Base-by-base conservation (phyloP, 2,888 invertebrate species). In the Diabrotica balteata region DNA sequence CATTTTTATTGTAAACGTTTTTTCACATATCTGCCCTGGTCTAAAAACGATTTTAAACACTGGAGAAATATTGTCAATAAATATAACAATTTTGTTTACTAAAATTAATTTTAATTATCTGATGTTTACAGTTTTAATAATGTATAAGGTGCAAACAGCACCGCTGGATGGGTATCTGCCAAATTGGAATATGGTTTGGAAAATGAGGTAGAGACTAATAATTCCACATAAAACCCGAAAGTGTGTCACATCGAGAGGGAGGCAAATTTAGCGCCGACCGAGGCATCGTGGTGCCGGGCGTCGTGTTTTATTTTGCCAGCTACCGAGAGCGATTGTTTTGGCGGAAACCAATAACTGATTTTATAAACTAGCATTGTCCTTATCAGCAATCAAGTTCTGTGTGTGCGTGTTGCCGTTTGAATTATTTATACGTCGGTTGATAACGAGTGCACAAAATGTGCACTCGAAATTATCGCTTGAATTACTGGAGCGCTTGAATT, bases 181-280 rank as follows among this genome's bases (percentile, higher is more conserved):
- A 60, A 66, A 66, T 61, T 66, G 57, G 66, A 65, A 65, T 59
- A 65, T 65, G 52, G 59, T 63, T 57, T 44, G 63, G 58, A 63
- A 57, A 63, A 63, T 63, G 63, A 63, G 63, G 63, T 57, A 17
- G 63, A 22, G 57, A 57, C 63, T 63, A 63, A 63, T 63, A 63
- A 57, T 57, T 63, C 45, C 57, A 49, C 43, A 51, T 60, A 44
- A 59, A n/a, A 11, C 22, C 22, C 58, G 58, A 47, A 59, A 60
- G 22, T 52, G 22, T 52, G 32, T 52, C 22, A 32, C 8, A 52
- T 51, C 8, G 8, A 52, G 32, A 17, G 52, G 52, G 49, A 49
- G 7, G 49, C 10, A 52, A 52, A 32, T 52, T 57, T 57, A 46
- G 32, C 32, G 32, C 32, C 32, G 32, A 32, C 32, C 32, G 32